Evolutionary conservation across 2,797 vertebrate species (phyloP), one percentile per base, ranked within the genome.

Genomic region (Acanthornis magna): DNA sequence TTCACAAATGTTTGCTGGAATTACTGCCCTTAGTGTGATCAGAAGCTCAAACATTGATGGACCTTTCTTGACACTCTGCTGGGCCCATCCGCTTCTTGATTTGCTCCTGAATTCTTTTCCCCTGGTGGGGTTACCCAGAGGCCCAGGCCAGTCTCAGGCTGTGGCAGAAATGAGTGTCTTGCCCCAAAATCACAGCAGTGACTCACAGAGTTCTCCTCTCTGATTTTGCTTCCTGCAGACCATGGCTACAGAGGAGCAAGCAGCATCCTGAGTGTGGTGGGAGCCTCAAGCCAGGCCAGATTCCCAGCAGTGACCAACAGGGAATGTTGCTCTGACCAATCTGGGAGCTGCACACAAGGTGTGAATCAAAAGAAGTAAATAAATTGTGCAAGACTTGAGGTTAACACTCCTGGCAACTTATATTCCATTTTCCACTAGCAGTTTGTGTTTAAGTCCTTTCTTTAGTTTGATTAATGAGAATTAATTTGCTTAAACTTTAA

Each of bases 231-330:
- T 88, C 40, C 93, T 94, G 47, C 93, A 98, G 97, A 95, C 97
- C 5, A n/a, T 96, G 71, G 61, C 95, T n/a, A 95, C 96, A 95
- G 97, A 97, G 23, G 94, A 97, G 14, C 96, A 96, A 20, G 22
- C 96, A 48, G 88, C 95, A 57, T 96, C 97, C 43, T 98, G 97
- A 97, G 87, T 5, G 3, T 21, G 30, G 42, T 20, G 58, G 85
- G 53, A 55, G 57, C 70, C 73, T 58, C 53, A 30, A 45, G 61
- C 54, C 76, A 50, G 77, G 30, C 83, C 11, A 29, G 57, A 76
- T 85, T 82, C 63, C 30, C 77, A 62, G 63, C 22, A 53, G 19
- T 42, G 75, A 71, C 92, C 76, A 45, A 16, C 76, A 65, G 57
- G 42, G 45, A 29, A 34, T 21, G 4, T 72, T 86, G 40, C 70